Percentiles rank a stretch among this genome's conserved stretches.
Conservation (phyloP, 2,113 vertebrate species). For the Axis porcinus region DNA sequence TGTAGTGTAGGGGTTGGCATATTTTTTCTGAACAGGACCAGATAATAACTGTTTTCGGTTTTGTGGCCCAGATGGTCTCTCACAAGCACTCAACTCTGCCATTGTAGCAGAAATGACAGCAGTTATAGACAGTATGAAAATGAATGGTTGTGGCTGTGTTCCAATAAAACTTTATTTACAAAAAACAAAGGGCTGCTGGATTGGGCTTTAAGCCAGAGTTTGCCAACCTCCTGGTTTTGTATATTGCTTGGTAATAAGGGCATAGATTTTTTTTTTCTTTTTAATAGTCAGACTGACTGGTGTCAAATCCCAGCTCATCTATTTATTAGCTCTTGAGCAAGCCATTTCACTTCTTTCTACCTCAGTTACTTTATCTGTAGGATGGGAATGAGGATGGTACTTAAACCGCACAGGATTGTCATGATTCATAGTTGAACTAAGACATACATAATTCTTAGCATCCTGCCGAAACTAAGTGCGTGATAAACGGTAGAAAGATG, state of each 20-base stretch:
- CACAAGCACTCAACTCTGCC: background rate
- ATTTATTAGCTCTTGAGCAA: background rate
- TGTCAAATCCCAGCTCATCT: background rate
- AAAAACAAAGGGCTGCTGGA: background rate
- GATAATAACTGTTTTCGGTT: conserved; percentile 32
- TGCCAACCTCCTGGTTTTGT: background rate
- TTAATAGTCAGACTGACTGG: background rate
- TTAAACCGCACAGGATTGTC: background rate
- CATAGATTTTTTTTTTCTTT: background rate
- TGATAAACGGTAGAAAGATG: background rate
- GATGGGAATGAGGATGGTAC: background rate
- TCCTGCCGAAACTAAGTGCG: background rate
- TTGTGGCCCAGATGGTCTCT: background rate
- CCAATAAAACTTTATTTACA: conserved; percentile 41
- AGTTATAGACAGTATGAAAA: background rate
- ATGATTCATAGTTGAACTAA: background rate
- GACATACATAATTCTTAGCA: background rate
- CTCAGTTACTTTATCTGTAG: background rate
- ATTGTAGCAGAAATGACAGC: background rate
- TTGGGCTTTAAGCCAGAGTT: background rate
- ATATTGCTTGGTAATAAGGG: background rate
- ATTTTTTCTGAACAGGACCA: background rate
- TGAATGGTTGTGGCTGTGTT: background rate
- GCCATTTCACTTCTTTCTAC: background rate
- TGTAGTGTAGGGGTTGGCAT: background rate